phyloP scores from a whole-genome alignment of 92 coral and sea anemone genomes.

The Virgularia gustaviana region DNA sequence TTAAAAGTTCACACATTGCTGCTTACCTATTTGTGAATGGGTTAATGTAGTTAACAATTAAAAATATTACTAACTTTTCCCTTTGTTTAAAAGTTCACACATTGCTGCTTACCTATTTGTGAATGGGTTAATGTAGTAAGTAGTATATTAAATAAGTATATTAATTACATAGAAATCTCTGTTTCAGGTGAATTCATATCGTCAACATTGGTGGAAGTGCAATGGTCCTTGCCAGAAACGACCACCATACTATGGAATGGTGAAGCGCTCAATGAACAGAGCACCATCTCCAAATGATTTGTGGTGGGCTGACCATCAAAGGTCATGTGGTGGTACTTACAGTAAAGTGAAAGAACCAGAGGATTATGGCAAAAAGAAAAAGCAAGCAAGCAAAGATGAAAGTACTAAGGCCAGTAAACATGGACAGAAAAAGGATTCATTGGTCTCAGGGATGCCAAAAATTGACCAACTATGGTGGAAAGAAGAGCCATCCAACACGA shows the following conservation, averaged over 20 bases:
- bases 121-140: not conserved
- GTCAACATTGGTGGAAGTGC: constrained; percentile 99
- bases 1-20: not conserved
- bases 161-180: not conserved
- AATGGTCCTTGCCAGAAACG: constrained; percentile 89
- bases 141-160: not conserved
- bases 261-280: constrained; percentile 90
- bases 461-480: constrained; percentile 48
- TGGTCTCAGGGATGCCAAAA: constrained; percentile 31
- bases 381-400: constrained; percentile 32
- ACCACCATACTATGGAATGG: constrained; percentile 91
- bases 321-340: constrained; percentile 90
- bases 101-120: not conserved
- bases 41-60: not conserved
- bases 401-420: not conserved
- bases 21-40: not conserved
- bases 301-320: constrained; percentile 96
- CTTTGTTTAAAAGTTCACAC: not conserved
- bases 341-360: constrained; percentile 89
- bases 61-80: not conserved
- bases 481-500: constrained; percentile 1
- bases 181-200: constrained; percentile 80
- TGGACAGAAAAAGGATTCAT: constrained; percentile 2
- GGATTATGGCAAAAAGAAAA: constrained; percentile 73
- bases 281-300: constrained; percentile 89